A percentile compares a stretch with the other conserved stretches of the same genome.
Conservation (phyloP, 2,888 invertebrate genomes). For the Ochropleura plecta region DNA sequence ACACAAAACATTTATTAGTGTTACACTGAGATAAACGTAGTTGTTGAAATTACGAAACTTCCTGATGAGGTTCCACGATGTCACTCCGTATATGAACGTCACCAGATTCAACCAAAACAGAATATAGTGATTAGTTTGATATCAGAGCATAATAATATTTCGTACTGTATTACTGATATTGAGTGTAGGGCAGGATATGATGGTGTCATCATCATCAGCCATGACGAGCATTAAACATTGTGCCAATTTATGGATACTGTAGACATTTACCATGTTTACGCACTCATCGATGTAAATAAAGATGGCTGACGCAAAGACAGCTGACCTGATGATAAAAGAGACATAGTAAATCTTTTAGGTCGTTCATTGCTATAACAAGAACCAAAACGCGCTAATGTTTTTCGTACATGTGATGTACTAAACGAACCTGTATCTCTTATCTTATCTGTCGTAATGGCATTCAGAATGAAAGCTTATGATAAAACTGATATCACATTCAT, state of each 20-base stretch:
- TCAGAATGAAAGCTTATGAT: slow-evolving; percentile 30
- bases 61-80: slow-evolving; percentile 34
- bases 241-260: neutral
- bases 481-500: neutral
- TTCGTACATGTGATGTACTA: neutral
- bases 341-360: neutral
- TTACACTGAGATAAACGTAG: slow-evolving; percentile 33
- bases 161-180: neutral
- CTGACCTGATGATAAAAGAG: neutral
- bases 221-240: neutral
- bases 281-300: neutral
- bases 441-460: slow-evolving; percentile 21
- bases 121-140: slow-evolving; percentile 17
- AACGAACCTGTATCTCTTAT: slow-evolving; percentile 1
- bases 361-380: too few relatives aligned
- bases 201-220: neutral
- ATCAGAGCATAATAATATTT: slow-evolving; percentile 13
- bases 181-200: neutral
- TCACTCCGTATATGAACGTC: slow-evolving; percentile 38
- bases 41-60: slow-evolving; percentile 49
- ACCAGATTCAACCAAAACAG: neutral
- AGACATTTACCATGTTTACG: neutral
- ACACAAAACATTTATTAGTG: slow-evolving; percentile 20
- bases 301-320: too few relatives aligned
- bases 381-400: neutral